Percentiles rank a stretch among this genome's conserved stretches.
Conservation (phyloP, 2,888 invertebrate genomes). For the Laspeyria flexula region DNA sequence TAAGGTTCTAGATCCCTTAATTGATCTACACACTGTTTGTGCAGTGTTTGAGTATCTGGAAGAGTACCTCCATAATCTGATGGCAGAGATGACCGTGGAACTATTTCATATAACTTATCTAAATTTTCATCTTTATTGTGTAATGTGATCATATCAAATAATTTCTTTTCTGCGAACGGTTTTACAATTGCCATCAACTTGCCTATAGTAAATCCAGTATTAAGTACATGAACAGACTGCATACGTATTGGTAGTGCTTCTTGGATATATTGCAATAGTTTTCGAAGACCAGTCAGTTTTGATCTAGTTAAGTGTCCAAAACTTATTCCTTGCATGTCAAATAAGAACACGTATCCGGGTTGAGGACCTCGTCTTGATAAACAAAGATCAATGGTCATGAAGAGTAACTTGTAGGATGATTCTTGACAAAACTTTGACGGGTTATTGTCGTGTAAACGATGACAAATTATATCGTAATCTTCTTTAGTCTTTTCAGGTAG, state of each 20-base stretch:
- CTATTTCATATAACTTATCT: constrained; percentile 66
- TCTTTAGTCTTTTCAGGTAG: constrained; percentile 6
- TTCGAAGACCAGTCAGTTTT: constrained; percentile 70
- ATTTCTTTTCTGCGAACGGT: constrained; percentile 75
- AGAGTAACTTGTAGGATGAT: background rate
- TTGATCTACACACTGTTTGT: constrained; percentile 22
- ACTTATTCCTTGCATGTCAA: constrained; percentile 83
- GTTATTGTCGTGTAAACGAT: background rate
- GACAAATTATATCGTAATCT: constrained; percentile 8
- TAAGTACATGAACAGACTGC: constrained; percentile 84
- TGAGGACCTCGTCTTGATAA: constrained; percentile 75
- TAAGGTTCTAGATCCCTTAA: constrained; percentile 20
- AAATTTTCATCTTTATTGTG: constrained; percentile 68
- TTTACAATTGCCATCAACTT: constrained; percentile 41
- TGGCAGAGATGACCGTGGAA: constrained; percentile 76
- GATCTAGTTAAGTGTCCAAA: constrained; percentile 75
- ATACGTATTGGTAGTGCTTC: constrained; percentile 85
- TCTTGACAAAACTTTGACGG: constrained; percentile 1
- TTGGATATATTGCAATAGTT: constrained; percentile 84
- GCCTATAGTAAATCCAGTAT: constrained; percentile 46
- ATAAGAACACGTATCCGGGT: constrained; percentile 81
- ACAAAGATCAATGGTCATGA: constrained; percentile 37
- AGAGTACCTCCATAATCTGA: constrained; percentile 80
- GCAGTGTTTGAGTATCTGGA: constrained; percentile 31
- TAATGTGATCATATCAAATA: constrained; percentile 66